A percentile compares a stretch with the other conserved stretches of the same genome.
phyloP scores from a whole-genome alignment of 1,140 invertebrate species.

The Drosophila miranda region DNA sequence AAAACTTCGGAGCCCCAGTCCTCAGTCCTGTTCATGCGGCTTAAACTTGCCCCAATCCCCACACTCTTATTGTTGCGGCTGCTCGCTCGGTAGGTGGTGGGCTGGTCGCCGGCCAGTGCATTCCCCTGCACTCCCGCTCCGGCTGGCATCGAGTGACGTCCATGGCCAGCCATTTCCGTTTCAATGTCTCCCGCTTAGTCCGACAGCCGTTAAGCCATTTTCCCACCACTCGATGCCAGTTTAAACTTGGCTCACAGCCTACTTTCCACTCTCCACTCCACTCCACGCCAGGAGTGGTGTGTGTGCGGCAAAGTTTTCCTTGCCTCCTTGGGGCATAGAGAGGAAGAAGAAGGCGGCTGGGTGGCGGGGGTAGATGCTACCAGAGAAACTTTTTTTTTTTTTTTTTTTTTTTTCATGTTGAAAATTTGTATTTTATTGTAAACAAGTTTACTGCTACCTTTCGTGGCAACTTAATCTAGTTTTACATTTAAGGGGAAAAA shows the following conservation, averaged over 20 bases:
- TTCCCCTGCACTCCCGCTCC: too few relatives aligned
- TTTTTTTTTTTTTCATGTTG: too few relatives aligned
- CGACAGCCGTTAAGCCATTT: constrained; percentile 59
- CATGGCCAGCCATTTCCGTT: constrained; percentile 66
- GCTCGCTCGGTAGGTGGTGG: constrained; percentile 1
- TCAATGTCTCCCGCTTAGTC: constrained; percentile 69
- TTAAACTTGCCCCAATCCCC: constrained; percentile 33
- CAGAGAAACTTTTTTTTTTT: constrained; percentile 76
- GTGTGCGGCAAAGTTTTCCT: constrained; percentile 26
- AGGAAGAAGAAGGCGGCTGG: constrained; percentile 33
- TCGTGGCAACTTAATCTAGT: too few relatives aligned
- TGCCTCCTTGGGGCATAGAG: constrained; percentile 24
- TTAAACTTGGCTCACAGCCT: constrained; percentile 53
- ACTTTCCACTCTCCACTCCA: not conserved
- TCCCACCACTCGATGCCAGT: constrained; percentile 35
- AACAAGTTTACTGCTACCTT: too few relatives aligned
- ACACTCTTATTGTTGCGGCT: not conserved
- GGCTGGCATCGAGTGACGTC: constrained; percentile 1
- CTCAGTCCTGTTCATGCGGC: constrained; percentile 24
- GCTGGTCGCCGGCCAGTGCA: not conserved
- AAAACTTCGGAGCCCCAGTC: constrained; percentile 50
- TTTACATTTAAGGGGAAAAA: too few relatives aligned
- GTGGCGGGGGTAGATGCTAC: constrained; percentile 40
- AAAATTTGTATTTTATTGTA: too few relatives aligned
- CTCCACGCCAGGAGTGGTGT: constrained; percentile 8